Percentiles rank a stretch among this genome's conserved stretches.
Conservation (phyloP, 2,113 vertebrate genomes). For the Rhynchopsitta pachyrhyncha region DNA sequence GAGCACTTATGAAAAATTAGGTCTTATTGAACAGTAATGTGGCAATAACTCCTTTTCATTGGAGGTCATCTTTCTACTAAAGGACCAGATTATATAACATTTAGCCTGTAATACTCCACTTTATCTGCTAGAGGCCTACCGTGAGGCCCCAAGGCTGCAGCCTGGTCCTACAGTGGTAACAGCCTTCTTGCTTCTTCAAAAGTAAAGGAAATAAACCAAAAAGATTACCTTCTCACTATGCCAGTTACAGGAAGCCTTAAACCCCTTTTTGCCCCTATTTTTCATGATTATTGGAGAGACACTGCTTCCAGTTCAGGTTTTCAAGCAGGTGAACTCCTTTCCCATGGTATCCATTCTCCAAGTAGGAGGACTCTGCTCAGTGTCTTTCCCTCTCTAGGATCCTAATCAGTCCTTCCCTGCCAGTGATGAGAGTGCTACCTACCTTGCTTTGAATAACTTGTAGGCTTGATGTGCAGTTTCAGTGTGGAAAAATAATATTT, state of each 20-base stretch:
- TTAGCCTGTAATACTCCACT: neutral
- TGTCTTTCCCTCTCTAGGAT: neutral
- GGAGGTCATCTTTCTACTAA: neutral
- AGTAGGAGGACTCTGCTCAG: neutral
- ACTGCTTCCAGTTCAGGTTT: neutral
- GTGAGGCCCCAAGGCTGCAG: neutral
- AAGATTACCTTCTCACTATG: neutral
- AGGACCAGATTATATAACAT: neutral
- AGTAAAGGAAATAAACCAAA: neutral
- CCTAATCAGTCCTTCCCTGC: neutral
- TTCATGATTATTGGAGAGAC: neutral
- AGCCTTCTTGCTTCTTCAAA: neutral
- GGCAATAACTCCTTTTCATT: neutral
- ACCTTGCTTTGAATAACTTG: neutral
- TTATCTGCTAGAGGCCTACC: neutral
- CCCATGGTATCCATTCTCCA: neutral
- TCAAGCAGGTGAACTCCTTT: neutral
- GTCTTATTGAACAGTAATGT: neutral
- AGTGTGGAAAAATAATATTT: neutral
- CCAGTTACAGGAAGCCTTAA: neutral
- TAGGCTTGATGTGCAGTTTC: neutral
- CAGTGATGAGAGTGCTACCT: rapidly evolving
- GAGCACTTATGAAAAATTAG: neutral
- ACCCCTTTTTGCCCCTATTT: neutral
- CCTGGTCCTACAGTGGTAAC: neutral